Evolutionary conservation across 2,113 vertebrate species (phyloP), one percentile per base, ranked within the genome.

Genomic region (Promerops cafer): DNA sequence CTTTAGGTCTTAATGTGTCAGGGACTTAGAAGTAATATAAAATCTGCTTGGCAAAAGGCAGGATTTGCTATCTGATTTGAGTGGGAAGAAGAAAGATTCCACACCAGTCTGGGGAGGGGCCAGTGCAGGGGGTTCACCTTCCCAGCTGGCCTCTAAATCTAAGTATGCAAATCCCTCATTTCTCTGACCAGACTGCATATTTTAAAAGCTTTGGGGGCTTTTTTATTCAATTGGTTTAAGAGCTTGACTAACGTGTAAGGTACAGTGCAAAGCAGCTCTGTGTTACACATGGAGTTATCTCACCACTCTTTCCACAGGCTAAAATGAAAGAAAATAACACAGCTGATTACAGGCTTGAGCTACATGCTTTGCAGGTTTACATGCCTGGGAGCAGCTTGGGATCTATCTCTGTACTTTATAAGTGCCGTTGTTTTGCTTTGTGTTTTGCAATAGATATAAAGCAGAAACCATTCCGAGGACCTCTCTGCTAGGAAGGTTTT

Each of bases 401-500:
- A 69, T 89, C 78, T 91, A 53, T 40, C 61, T 83, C 54, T 87
- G 39, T 22, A 54, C 47, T 54, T 70, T 35, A 4, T 60, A 87
- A 85, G 39, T 40, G 42, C 22, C 0, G 2, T 85, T 94, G 74
- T 93, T 91, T 96, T 85, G 84, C 63, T 66, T 76, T 87, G 54
- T 90, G 57, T 90, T 95, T 94, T 63, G 87, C 84, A 72, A 14
- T 22, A 89, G 81, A 53, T 87, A 45, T 39, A 82, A 80, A 87
- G 50, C 1, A 14, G 68, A 87, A 91, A 27, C 52, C 45, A 37
- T 89, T 78, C 68, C 2, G 10, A 74, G 92, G 88, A 90, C 72
- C 44, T 87, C 65, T 86, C 68, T 61, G 69, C 83, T 89, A 61
- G 52, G 80, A 87, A 95, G 77, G 64, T 70, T 96, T 93, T 69